Percentiles rank a stretch among this genome's conserved stretches.
Conservation (phyloP, 2,888 invertebrate species). For the Nycteola revayana region DNA sequence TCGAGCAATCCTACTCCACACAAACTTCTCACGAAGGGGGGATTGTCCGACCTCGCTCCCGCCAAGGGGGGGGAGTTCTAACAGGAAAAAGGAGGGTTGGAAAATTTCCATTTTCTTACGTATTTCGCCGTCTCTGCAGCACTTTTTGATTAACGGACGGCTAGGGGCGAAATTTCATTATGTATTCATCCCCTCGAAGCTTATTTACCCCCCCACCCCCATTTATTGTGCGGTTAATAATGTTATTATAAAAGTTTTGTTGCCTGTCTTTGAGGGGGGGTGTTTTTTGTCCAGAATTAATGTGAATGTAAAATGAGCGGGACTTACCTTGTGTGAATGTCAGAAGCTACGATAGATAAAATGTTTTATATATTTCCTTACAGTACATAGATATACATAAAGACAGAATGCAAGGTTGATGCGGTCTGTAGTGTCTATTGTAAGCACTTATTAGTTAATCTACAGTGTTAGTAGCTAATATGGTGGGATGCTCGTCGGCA, state of each 20-base stretch:
- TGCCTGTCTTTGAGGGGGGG: slow-evolving; percentile 18
- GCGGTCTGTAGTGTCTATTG: too few relatives aligned
- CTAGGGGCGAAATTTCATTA: slow-evolving; percentile 77
- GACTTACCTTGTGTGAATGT: too few relatives aligned
- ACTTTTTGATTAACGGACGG: slow-evolving; percentile 81
- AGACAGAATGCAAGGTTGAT: too few relatives aligned
- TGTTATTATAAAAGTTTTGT: slow-evolving; percentile 40
- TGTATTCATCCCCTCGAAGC: slow-evolving; percentile 77
- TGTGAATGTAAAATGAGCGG: too few relatives aligned
- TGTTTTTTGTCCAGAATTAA: slow-evolving; percentile 16
- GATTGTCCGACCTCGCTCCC: slow-evolving; percentile 54
- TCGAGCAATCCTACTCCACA: background rate
- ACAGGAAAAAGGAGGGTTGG: slow-evolving; percentile 82
- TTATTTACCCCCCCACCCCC: slow-evolving; percentile 54
- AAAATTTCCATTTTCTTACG: slow-evolving; percentile 82
- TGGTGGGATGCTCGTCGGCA: too few relatives aligned
- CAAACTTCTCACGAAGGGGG: slow-evolving; percentile 38
- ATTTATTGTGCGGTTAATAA: slow-evolving; percentile 42
- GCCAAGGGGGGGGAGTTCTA: slow-evolving; percentile 47
- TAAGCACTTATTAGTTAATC: too few relatives aligned
- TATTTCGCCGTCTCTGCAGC: slow-evolving; percentile 75
- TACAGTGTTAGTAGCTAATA: too few relatives aligned
- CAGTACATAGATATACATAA: too few relatives aligned
- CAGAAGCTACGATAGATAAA: too few relatives aligned
- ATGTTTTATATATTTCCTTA: too few relatives aligned